Percentiles rank a stretch among this genome's conserved stretches.
These are phyloP conservation scores for Nephrocerus scutellatus DNA, from an alignment of 2,888 invertebrate genomes.

Conservation along the genomic window DNA sequence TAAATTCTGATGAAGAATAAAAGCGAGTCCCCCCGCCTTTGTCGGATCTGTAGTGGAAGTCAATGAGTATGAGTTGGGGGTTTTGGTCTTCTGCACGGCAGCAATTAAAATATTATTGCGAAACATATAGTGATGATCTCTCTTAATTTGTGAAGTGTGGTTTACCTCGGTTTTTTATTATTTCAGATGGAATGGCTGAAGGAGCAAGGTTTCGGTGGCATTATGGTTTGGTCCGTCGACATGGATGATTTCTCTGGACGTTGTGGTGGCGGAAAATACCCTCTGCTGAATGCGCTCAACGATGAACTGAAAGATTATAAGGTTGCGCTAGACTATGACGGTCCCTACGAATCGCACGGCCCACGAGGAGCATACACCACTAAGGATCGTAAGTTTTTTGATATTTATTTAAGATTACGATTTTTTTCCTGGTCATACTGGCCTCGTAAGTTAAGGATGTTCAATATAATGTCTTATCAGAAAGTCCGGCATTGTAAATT, in stretches of 20 bases:
- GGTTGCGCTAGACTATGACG: conserved; percentile 75
- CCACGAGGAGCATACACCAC: conserved; percentile 72
- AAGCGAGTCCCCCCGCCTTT: too few species aligned
- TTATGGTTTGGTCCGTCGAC: conserved; percentile 95
- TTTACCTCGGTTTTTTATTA: conserved; percentile 5
- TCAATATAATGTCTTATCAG: too few species aligned
- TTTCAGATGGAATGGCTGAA: conserved; percentile 85
- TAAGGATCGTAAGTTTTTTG: conserved; percentile 70
- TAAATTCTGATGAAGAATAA: too few species aligned
- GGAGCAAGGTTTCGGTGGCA: conserved; percentile 89
- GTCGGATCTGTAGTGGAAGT: too few species aligned
- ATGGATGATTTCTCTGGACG: conserved; percentile 90
- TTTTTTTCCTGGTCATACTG: too few species aligned
- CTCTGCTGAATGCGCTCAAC: conserved; percentile 77
- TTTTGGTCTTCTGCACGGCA: too few species aligned
- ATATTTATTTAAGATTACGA: background rate
- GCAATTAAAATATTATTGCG: too few species aligned
- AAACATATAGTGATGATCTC: too few species aligned
- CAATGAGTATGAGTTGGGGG: too few species aligned
- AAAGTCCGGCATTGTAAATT: too few species aligned
- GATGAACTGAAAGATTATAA: conserved; percentile 78
- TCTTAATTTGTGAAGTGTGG: too few species aligned
- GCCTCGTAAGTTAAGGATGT: too few species aligned
- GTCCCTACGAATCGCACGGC: conserved; percentile 71
- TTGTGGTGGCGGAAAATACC: conserved; percentile 86